Base-by-base conservation (phyloP, 1,140 invertebrate genomes). In the Platyura marginata region DNA sequence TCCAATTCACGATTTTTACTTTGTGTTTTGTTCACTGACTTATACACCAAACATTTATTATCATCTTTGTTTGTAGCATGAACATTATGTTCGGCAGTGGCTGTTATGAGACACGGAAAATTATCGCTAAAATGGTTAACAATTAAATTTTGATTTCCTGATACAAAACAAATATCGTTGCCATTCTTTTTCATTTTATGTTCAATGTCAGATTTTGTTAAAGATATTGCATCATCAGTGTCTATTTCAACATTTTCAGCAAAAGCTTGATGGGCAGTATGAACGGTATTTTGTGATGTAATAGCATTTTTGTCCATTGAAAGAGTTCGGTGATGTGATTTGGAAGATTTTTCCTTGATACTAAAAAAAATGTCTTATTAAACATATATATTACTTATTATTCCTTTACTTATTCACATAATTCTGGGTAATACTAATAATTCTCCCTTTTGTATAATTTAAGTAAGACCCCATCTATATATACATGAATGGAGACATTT, bases 61-160 rank as follows among this genome's bases (percentile, higher is more conserved):
- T 34, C 32, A 13, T 34, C 32, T 13, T 34, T 34, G 32, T 34
- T 15, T 34, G 4, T 11, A 4, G 13, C 32, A 11, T 13, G 11
- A 3, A 34, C 32, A 34, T 6, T 39, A 29, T 15, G 23, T 11
- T 40, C 23, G 35, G 16, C 20, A 8, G 40, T 19, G 32, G 22
- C 25, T 38, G 32, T 21, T n/a, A n/a, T n/a, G n/a, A n/a, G n/a
- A n/a, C 56, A 66, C 63, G 10, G 34, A 35, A 60, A 60, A 48
- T 72, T 72, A 43, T 69, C 69, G 51, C 71, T 68, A 21, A 70
- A 56, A 56, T 70, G 68, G 46, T 70, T 70, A 6, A 72, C 63
- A 46, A 72, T 68, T 29, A 72, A 57, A 50, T 72, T 72, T 0
- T 65, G 65, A 46, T 61, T 61, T 16, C 56, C 58, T 29, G 53